A percentile compares a stretch with the other conserved stretches of the same genome.
Conservation (phyloP, 1,140 invertebrate species). For the Lepidotrigona ventralis region DNA sequence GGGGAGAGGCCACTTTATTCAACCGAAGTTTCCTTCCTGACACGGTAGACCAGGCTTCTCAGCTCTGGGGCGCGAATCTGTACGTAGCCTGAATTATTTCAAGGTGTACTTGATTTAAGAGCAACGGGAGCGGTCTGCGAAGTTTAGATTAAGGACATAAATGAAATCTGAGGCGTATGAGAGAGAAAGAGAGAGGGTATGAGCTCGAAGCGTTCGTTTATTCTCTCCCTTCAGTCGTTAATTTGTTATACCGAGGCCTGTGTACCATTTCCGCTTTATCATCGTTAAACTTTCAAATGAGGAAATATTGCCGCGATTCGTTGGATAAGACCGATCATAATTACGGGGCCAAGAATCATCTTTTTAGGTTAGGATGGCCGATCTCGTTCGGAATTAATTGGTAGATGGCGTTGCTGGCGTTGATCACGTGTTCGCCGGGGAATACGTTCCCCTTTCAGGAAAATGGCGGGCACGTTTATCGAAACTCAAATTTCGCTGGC, state of each 20-base stretch:
- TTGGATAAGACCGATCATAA: neutral
- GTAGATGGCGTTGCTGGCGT: too few species aligned
- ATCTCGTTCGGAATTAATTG: neutral
- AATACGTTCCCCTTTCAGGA: too few species aligned
- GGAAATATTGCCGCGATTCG: neutral
- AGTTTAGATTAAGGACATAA: constrained; percentile 23
- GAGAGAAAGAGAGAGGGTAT: neutral
- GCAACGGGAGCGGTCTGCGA: constrained; percentile 22
- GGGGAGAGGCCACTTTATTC: neutral
- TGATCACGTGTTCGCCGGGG: too few species aligned
- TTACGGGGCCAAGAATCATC: neutral
- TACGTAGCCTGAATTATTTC: constrained; percentile 14
- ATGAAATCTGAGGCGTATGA: neutral
- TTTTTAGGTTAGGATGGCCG: neutral
- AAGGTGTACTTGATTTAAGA: constrained; percentile 28
- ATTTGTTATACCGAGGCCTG: constrained; percentile 1
- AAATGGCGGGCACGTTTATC: too few species aligned
- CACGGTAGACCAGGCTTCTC: neutral
- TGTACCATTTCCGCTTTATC: constrained; percentile 4
- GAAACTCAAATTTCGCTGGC: too few species aligned
- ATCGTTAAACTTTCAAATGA: constrained; percentile 29
- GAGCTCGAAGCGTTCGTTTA: neutral
- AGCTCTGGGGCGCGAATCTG: too few species aligned
- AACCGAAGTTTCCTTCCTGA: neutral
- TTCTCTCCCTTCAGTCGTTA: neutral